phyloP scores from a whole-genome alignment of 2,113 vertebrate species.

The Vanacampus margaritifer region DNA sequence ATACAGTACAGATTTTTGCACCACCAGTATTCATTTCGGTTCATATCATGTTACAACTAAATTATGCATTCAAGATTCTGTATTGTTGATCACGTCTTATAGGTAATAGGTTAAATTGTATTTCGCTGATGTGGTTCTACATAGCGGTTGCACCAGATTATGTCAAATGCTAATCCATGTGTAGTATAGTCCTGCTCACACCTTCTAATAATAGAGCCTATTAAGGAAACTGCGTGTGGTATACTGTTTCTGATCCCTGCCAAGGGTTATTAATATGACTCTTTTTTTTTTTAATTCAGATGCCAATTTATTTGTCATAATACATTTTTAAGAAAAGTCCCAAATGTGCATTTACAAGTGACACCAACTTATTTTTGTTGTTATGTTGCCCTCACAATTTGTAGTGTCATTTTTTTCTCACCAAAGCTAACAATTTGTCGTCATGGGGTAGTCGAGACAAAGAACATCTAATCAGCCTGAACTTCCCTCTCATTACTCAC shows the following conservation, averaged over 20 bases:
- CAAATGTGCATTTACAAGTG: no score
- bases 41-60: not conserved
- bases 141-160: constrained; percentile 69
- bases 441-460: constrained; percentile 10
- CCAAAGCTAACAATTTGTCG: not conserved
- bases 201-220: constrained; percentile 71
- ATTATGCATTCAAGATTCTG: not conserved
- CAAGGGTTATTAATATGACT: not conserved
- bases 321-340: no score
- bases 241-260: constrained; percentile 16
- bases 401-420: not conserved
- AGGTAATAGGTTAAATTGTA: constrained; percentile 26
- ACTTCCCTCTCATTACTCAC: not conserved
- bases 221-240: constrained; percentile 48
- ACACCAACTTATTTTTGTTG: not conserved
- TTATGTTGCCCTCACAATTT: not conserved
- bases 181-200: constrained; percentile 67
- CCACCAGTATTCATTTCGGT: not conserved
- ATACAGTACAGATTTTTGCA: no score
- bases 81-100: not conserved
- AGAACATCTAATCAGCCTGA: constrained; percentile 40
- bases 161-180: constrained; percentile 72
- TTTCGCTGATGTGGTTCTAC: constrained; percentile 57
- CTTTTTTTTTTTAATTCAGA: not conserved
- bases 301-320: not conserved